These are phyloP conservation scores for Luidia sarsii DNA, from an alignment of 53 echinoderm and acorn worm genomes.

Conservation along the genomic window DNA sequence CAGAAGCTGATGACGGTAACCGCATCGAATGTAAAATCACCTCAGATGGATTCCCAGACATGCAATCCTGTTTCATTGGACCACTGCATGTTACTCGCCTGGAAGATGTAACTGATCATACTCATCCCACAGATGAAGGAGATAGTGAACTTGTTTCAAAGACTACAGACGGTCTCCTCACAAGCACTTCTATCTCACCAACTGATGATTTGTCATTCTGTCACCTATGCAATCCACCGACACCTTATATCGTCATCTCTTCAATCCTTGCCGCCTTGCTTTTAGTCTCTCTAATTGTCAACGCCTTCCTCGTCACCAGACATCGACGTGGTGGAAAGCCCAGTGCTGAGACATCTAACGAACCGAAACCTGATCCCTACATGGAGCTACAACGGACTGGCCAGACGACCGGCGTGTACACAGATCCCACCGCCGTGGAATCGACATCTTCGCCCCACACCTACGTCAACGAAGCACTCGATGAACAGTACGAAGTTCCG, in stretches of 20 bases:
- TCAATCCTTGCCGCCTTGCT: too few species aligned
- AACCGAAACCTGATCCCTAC: conserved; percentile 11
- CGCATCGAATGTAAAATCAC: conserved; percentile 5
- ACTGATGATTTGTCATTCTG: neutral
- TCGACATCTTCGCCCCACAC: neutral
- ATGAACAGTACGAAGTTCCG: too few species aligned
- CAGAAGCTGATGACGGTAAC: neutral
- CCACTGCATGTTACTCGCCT: conserved; percentile 6
- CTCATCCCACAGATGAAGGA: neutral
- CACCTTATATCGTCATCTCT: too few species aligned
- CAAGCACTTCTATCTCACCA: neutral
- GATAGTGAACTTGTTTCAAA: neutral
- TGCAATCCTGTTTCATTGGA: conserved; percentile 23
- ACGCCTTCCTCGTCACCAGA: conserved; percentile 4
- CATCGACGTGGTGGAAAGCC: neutral
- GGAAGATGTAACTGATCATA: too few species aligned
- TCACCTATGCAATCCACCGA: neutral
- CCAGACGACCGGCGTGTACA: conserved; percentile 10
- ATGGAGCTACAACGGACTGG: conserved; percentile 30
- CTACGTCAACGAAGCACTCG: too few species aligned
- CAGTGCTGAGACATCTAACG: neutral
- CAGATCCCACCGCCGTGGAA: neutral
- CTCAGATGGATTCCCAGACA: neutral
- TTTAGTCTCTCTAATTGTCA: too few species aligned
- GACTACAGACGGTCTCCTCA: neutral